phyloP scores from a whole-genome alignment of 2,113 vertebrate genomes.

The Saccopteryx leptura region DNA sequence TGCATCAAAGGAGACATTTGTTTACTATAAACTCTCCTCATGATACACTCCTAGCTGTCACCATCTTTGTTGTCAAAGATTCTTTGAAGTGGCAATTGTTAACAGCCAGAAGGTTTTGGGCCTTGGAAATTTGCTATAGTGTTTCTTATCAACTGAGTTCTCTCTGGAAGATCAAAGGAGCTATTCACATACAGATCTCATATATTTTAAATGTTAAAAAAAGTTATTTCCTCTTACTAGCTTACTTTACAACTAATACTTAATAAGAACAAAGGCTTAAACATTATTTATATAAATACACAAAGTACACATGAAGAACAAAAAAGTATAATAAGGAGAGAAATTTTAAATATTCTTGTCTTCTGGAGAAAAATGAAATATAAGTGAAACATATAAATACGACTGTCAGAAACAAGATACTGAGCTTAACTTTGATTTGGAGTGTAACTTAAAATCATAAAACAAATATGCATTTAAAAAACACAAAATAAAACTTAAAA shows the following conservation, averaged over 20 bases:
- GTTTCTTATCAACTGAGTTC: slow-evolving; percentile 49
- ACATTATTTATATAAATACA: background rate
- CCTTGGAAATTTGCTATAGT: background rate
- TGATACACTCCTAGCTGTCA: slow-evolving; percentile 68
- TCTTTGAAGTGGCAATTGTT: slow-evolving; percentile 79
- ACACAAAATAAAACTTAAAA: slow-evolving; percentile 26
- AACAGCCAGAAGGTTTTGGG: slow-evolving; percentile 47
- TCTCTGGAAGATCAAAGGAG: slow-evolving; percentile 67
- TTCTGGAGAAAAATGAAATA: slow-evolving; percentile 46
- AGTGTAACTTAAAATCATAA: slow-evolving; percentile 22
- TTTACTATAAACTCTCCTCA: slow-evolving; percentile 72
- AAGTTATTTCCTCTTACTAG: slow-evolving; percentile 1
- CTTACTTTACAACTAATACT: slow-evolving; percentile 4
- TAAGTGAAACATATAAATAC: background rate
- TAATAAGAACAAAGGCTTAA: background rate
- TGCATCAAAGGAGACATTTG: slow-evolving; percentile 69
- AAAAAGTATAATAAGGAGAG: background rate
- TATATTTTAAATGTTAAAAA: background rate
- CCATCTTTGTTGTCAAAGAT: slow-evolving; percentile 57
- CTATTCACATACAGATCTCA: background rate
- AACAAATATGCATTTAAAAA: slow-evolving; percentile 36
- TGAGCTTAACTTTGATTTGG: slow-evolving; percentile 55
- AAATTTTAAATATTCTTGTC: background rate
- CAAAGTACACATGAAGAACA: background rate
- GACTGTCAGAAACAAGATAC: background rate